Base-by-base conservation (phyloP, 1,140 invertebrate genomes). In the Plectrocnemia conspersa region DNA sequence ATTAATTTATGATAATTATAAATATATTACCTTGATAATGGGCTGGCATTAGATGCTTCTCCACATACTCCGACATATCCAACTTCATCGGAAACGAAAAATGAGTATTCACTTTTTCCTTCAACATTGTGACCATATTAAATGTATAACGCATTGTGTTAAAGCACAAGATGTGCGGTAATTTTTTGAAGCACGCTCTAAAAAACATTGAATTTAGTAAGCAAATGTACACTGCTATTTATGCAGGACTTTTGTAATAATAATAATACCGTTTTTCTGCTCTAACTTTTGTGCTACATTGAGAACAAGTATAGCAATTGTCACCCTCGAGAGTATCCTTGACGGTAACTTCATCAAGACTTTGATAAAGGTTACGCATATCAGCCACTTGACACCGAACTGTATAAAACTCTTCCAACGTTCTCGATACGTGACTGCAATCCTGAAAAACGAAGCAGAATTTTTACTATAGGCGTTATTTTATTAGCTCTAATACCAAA, bases 61-160 rank as follows among this genome's bases (percentile, higher is more conserved):
- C 93, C 54, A 96, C 89, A 67, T 97, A 97, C 11, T 88, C 87
- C 0, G 88, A 86, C 93, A 97, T 97, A 67, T 96, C 92, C 0
- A 97, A 74, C 41, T 86, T 75, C 67, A 96, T 79, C 0, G 93
- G 93, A 73, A 97, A 97, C n/a, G 92, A 95, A 68, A 97, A 97
- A 66, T 96, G 93, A 0, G 93, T 97, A 69, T 97, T 97, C 0
- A 97, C 92, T 69, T 97, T 97, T 69, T 97, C 94, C 66, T 96
- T 96, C 7, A 92, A 77, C 92, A 97, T 96, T 0, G 93, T 97
- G 0, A 94, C 80, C 93, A 97, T 96, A 69, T 97, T 97, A 67
- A 97, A 97, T 0, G 93, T 94, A 63, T 97, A 97, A n/a, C 93
- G 79, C 93, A 97, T 95, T 0, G 93, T 97, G 68, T 97, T 97